These are phyloP conservation scores for Dicycla oo DNA, from an alignment of 2,888 invertebrate genomes.

Conservation along the genomic window DNA sequence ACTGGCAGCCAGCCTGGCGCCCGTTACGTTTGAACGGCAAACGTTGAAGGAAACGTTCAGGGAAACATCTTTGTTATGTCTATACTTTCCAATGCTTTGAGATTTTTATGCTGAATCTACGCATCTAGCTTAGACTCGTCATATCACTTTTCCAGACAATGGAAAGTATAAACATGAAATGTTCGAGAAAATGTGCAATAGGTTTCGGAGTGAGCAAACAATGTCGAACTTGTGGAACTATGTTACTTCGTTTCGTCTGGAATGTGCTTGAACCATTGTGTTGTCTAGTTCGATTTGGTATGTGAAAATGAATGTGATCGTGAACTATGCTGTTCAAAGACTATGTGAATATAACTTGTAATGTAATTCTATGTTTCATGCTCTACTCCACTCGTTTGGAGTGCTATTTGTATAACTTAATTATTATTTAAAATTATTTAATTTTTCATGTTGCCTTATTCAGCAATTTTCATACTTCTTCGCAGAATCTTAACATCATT, in stretches of 20 bases:
- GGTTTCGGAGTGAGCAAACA: conserved; percentile 49
- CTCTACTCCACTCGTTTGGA: conserved; percentile 68
- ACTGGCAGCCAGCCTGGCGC: conserved; percentile 86
- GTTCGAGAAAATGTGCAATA: conserved; percentile 58
- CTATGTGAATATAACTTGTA: conserved; percentile 75
- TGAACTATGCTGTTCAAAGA: conserved; percentile 72
- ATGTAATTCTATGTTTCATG: conserved; percentile 65
- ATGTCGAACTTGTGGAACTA: conserved; percentile 32
- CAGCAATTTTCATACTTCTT: conserved; percentile 70
- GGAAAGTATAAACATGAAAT: conserved; percentile 39
- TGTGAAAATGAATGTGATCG: conserved; percentile 63
- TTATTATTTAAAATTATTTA: conserved; percentile 70
- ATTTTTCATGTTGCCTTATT: conserved; percentile 75
- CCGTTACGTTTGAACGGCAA: conserved; percentile 77
- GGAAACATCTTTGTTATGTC: conserved; percentile 24
- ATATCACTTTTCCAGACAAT: conserved; percentile 11
- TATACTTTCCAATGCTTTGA: conserved; percentile 25
- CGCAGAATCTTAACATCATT: conserved; percentile 73
- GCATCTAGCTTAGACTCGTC: conserved; percentile 13
- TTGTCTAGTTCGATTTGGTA: conserved; percentile 64
- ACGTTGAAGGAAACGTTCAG: conserved; percentile 44
- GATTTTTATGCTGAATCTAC: conserved; percentile 29
- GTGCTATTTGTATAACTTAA: conserved; percentile 68
- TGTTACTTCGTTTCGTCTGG: conserved; percentile 42
- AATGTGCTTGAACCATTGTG: conserved; percentile 64